phyloP scores from a whole-genome alignment of 2,797 vertebrate genomes.

The Taenioides sp. region DNA sequence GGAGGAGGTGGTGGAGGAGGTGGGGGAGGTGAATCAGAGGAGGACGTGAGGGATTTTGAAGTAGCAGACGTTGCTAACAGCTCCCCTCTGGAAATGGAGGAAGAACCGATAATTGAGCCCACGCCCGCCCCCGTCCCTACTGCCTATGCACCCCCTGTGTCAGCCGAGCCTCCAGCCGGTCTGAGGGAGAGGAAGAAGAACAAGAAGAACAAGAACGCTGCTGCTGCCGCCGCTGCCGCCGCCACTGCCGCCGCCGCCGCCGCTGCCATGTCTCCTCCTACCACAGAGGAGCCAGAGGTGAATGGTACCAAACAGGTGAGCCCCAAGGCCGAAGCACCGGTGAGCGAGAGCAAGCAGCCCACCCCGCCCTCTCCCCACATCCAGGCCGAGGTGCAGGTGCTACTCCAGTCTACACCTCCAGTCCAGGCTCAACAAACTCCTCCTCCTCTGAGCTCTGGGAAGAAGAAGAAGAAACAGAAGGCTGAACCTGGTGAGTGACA shows the following conservation, averaged over 20 bases:
- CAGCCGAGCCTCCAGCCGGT: slow-evolving; percentile 67
- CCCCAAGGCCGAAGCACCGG: slow-evolving; percentile 80
- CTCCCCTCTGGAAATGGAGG: slow-evolving; percentile 76
- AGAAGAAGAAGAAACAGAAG: slow-evolving; percentile 94
- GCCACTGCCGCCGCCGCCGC: slow-evolving; percentile 11
- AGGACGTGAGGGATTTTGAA: slow-evolving; percentile 88
- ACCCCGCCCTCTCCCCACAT: slow-evolving; percentile 71
- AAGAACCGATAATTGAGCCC: slow-evolving; percentile 51
- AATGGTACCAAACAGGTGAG: slow-evolving; percentile 83
- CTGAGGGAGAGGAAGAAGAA: slow-evolving; percentile 92
- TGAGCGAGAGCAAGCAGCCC: slow-evolving; percentile 84
- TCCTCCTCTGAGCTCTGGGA: slow-evolving; percentile 80
- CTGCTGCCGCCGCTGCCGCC: slow-evolving; percentile 15
- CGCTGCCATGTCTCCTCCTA: not conserved
- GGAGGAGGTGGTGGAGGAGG: slow-evolving; percentile 81
- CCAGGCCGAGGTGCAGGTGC: slow-evolving; percentile 62
- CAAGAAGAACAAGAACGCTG: slow-evolving; percentile 82
- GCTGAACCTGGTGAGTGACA: slow-evolving; percentile 75
- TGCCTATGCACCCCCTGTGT: slow-evolving; percentile 38
- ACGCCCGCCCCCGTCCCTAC: slow-evolving; percentile 58
- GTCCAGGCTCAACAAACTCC: slow-evolving; percentile 70
- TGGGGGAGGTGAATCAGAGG: slow-evolving; percentile 88
- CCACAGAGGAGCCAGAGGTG: slow-evolving; percentile 72
- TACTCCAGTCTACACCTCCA: slow-evolving; percentile 50
- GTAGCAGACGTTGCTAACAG: slow-evolving; percentile 77